Evolutionary conservation across 2,888 invertebrate genomes (phyloP).

Genomic region (Apotomis capreana): DNA sequence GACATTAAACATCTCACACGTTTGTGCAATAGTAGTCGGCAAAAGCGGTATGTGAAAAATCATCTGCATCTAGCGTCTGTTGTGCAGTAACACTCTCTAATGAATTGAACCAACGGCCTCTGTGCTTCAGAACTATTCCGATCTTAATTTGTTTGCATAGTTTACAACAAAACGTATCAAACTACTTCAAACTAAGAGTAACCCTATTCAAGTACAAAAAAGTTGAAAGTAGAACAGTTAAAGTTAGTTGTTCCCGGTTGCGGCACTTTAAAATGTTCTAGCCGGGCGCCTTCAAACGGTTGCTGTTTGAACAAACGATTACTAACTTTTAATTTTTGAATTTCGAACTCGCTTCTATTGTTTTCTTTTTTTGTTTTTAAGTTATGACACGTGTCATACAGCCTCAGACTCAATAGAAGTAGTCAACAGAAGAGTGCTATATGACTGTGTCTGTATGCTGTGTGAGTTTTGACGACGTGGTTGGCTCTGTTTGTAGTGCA

Average conservation of each 20-base stretch:
- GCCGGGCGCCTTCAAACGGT: constrained; percentile 19
- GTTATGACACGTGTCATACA: constrained; percentile 12
- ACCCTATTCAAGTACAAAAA: neutral
- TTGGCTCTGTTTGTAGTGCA: too few species aligned
- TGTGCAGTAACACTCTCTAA: constrained; percentile 25
- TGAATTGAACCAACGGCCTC: constrained; percentile 29
- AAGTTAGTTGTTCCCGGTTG: neutral
- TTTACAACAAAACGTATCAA: constrained; percentile 20
- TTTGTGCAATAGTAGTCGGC: too few species aligned
- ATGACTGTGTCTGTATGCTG: neutral
- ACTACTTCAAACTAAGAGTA: neutral
- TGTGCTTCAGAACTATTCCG: constrained; percentile 31
- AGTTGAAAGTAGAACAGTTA: neutral
- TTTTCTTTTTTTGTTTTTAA: neutral
- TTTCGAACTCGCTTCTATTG: constrained; percentile 19
- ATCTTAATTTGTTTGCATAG: constrained; percentile 22
- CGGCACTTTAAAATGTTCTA: constrained; percentile 40
- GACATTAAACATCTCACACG: too few species aligned
- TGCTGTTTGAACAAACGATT: constrained; percentile 15
- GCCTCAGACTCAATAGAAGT: neutral
- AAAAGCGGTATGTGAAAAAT: neutral
- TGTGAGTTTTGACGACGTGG: neutral
- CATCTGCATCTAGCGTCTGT: constrained; percentile 5
- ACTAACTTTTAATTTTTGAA: constrained; percentile 20
- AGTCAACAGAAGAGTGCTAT: neutral